Conservation (phyloP, 1,140 invertebrate genomes). For the Listronotus oregonensis region DNA sequence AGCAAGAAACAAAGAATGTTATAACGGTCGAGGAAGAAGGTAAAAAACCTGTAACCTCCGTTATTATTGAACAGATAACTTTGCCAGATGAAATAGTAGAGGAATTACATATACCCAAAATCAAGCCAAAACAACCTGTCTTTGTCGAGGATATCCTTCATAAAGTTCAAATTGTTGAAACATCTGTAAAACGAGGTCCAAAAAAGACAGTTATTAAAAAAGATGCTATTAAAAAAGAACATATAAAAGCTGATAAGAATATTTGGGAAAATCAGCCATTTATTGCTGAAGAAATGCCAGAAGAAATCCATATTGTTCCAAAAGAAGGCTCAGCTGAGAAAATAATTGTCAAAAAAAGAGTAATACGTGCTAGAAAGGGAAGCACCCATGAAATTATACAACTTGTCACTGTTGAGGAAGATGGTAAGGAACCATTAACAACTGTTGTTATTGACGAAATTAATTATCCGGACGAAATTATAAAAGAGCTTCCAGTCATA, state of each 20-base stretch:
- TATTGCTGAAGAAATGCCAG: slow-evolving; percentile 45
- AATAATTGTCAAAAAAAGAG: slow-evolving; percentile 53
- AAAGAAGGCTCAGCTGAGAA: slow-evolving; percentile 46
- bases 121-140: slow-evolving; percentile 51
- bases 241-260: slow-evolving; percentile 19
- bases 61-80: slow-evolving; percentile 51
- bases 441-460: slow-evolving; percentile 50
- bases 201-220: slow-evolving; percentile 49
- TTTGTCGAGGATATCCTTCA: slow-evolving; percentile 28
- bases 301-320: slow-evolving; percentile 53
- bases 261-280: slow-evolving; percentile 13
- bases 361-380: slow-evolving; percentile 47
- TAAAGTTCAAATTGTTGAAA: slow-evolving; percentile 24
- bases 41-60: slow-evolving; percentile 49
- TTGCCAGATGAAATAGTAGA: slow-evolving; percentile 51
- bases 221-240: slow-evolving; percentile 45
- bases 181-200: slow-evolving; percentile 47
- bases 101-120: slow-evolving; percentile 48
- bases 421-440: slow-evolving; percentile 49
- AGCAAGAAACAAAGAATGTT: slow-evolving; percentile 47
- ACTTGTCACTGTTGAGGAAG: slow-evolving; percentile 49
- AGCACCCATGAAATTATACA: slow-evolving; percentile 49
- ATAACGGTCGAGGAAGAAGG: slow-evolving; percentile 52
- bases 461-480: slow-evolving; percentile 34
- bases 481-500: slow-evolving; percentile 23